A percentile compares a stretch with the other conserved stretches of the same genome.
These are phyloP conservation scores for Ericerus pela DNA, from an alignment of 1,140 invertebrate species.

Conservation along the genomic window DNA sequence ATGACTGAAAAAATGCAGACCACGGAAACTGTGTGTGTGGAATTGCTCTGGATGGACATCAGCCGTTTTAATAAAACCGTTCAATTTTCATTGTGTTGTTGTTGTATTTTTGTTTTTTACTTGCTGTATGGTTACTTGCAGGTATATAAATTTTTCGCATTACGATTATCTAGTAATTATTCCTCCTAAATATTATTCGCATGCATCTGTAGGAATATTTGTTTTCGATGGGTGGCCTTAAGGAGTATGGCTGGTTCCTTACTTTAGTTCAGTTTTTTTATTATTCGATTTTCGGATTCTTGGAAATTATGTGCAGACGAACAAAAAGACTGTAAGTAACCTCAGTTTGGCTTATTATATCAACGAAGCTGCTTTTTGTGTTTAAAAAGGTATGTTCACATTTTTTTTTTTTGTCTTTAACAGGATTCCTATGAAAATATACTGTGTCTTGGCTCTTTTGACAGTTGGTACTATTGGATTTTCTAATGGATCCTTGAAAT, in stretches of 20 bases:
- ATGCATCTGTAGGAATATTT: conserved; percentile 58
- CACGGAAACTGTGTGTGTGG: no score
- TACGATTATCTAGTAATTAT: conserved; percentile 14
- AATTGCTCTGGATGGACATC: conserved; percentile 56
- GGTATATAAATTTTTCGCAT: conserved; percentile 31
- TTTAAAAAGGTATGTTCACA: background rate
- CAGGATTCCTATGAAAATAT: conserved; percentile 70
- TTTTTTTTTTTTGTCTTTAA: conserved; percentile 29
- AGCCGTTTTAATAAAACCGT: conserved; percentile 41
- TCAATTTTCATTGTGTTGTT: conserved; percentile 62
- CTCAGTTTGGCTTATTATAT: conserved; percentile 11
- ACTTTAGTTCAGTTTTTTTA: conserved; percentile 82
- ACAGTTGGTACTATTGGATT: conserved; percentile 91
- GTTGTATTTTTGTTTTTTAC: conserved; percentile 73
- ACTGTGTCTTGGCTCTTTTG: conserved; percentile 64
- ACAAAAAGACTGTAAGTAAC: conserved; percentile 48
- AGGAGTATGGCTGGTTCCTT: conserved; percentile 80
- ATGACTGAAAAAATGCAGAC: no score
- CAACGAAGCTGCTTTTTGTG: background rate
- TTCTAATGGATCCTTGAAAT: conserved; percentile 87
- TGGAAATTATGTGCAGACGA: conserved; percentile 52
- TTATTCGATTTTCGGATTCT: conserved; percentile 64
- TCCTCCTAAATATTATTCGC: conserved; percentile 9
- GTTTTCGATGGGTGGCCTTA: conserved; percentile 74
- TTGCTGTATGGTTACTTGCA: conserved; percentile 83